These are phyloP conservation scores for Cactoblastis cactorum DNA, from an alignment of 2,888 invertebrate genomes.

Conservation along the genomic window DNA sequence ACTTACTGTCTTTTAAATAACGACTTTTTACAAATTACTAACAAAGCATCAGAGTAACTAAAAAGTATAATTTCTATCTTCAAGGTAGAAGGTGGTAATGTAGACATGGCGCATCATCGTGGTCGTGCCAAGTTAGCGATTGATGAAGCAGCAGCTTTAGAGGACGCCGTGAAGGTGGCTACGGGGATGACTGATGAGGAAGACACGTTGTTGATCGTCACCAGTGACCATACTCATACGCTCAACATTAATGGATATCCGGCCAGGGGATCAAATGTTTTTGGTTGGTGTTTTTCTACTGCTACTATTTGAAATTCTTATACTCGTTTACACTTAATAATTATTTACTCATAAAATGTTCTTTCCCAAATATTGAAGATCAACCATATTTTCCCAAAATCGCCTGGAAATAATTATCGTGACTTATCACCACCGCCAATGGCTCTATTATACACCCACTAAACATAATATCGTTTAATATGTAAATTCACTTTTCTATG, in stretches of 20 bases:
- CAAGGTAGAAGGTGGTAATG: slow-evolving; percentile 90
- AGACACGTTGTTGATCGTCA: slow-evolving; percentile 90
- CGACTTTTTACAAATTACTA: too few species aligned
- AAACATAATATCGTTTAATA: too few species aligned
- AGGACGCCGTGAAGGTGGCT: slow-evolving; percentile 86
- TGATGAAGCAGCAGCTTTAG: slow-evolving; percentile 88
- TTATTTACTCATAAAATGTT: too few species aligned
- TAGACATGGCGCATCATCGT: slow-evolving; percentile 92
- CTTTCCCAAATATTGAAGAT: too few species aligned
- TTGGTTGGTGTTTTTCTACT: slow-evolving; percentile 72
- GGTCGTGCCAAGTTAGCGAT: slow-evolving; percentile 88
- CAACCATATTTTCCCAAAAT: too few species aligned
- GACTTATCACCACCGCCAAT: too few species aligned
- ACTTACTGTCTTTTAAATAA: too few species aligned
- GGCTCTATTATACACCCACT: too few species aligned
- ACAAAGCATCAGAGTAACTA: too few species aligned
- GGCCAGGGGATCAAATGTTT: slow-evolving; percentile 82
- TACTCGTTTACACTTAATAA: too few species aligned
- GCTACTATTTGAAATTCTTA: not conserved
- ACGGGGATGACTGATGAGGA: slow-evolving; percentile 77
- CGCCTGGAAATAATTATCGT: too few species aligned
- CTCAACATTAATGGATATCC: slow-evolving; percentile 89
- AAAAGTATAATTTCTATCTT: slow-evolving; percentile 13
- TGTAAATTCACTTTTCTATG: too few species aligned
- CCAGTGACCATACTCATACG: slow-evolving; percentile 91